Percentiles rank a stretch among this genome's conserved stretches.
Evolutionary conservation across 1,140 invertebrate species (phyloP).

Genomic region (Oppia nitens): DNA sequence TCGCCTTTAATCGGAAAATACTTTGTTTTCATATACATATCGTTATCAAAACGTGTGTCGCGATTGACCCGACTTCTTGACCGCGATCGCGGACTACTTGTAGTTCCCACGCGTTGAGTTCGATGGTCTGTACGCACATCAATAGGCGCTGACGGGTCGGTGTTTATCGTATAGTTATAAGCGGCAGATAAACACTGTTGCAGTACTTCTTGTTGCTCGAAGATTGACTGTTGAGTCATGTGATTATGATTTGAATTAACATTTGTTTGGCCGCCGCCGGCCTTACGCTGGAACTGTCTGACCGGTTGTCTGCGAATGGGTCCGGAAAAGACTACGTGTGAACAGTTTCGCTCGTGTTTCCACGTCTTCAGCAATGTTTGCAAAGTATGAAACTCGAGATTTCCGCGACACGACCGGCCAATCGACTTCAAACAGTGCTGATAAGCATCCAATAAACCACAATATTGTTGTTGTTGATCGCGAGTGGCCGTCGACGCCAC

Average conservation of each 20-base stretch:
- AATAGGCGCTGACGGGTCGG: not conserved
- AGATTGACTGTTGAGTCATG: not conserved
- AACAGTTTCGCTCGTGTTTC: not conserved
- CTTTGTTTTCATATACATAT: not conserved
- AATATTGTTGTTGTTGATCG: not conserved
- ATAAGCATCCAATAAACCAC: not conserved
- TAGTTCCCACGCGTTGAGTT: not conserved
- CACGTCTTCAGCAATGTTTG: not conserved
- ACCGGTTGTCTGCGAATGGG: not conserved
- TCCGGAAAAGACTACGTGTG: not conserved
- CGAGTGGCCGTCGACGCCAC: not conserved
- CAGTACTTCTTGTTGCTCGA: not conserved
- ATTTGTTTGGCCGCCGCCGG: too few relatives aligned
- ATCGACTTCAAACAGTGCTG: not conserved
- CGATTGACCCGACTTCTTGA: not conserved
- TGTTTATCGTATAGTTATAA: constrained; percentile 7
- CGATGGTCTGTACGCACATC: not conserved
- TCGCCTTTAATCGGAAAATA: not conserved
- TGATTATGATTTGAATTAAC: not conserved
- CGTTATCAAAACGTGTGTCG: not conserved
- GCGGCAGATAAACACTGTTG: constrained; percentile 8
- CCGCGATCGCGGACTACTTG: not conserved
- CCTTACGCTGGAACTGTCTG: not conserved
- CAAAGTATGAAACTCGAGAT: not conserved
- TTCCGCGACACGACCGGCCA: not conserved